Conservation (phyloP, 2,888 invertebrate genomes). For the Nematopogon swammerdamellus region DNA sequence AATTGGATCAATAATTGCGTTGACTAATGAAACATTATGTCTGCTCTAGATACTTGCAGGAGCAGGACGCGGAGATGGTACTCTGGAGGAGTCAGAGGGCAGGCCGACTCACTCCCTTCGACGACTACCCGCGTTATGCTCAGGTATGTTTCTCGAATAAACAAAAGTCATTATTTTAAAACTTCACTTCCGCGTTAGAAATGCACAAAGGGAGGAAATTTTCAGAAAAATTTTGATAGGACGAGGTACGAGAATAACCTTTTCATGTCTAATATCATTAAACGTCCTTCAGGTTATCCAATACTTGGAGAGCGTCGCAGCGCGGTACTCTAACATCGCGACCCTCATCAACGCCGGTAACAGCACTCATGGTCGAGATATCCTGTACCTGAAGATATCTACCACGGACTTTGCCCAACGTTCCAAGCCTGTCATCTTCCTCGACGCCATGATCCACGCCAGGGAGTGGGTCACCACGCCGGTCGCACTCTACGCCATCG, state of each 20-base stretch:
- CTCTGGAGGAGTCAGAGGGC: constrained; percentile 2
- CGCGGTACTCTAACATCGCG: constrained; percentile 37
- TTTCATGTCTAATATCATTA: neutral
- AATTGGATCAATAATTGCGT: too few relatives aligned
- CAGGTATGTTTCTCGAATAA: too few relatives aligned
- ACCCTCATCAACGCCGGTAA: constrained; percentile 41
- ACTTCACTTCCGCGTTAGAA: too few relatives aligned
- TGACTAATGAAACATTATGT: too few relatives aligned
- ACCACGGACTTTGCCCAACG: constrained; percentile 22
- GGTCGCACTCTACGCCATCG: constrained; percentile 42
- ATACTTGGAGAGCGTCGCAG: constrained; percentile 27
- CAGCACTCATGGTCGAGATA: constrained; percentile 43
- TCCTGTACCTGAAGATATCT: constrained; percentile 53
- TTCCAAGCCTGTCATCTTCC: constrained; percentile 27
- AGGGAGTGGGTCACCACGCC: constrained; percentile 57
- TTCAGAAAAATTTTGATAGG: too few relatives aligned
- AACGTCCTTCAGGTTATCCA: constrained; percentile 34
- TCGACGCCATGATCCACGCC: constrained; percentile 51
- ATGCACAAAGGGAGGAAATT: too few relatives aligned
- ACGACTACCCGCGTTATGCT: constrained; percentile 8
- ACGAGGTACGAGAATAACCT: constrained; percentile 4
- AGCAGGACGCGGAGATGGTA: constrained; percentile 4
- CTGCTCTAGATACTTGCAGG: constrained; percentile 8
- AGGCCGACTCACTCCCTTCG: constrained; percentile 4
- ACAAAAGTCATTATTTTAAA: too few relatives aligned